Base-by-base conservation (phyloP, 1,140 invertebrate genomes). In the Lordiphosa mommai region DNA sequence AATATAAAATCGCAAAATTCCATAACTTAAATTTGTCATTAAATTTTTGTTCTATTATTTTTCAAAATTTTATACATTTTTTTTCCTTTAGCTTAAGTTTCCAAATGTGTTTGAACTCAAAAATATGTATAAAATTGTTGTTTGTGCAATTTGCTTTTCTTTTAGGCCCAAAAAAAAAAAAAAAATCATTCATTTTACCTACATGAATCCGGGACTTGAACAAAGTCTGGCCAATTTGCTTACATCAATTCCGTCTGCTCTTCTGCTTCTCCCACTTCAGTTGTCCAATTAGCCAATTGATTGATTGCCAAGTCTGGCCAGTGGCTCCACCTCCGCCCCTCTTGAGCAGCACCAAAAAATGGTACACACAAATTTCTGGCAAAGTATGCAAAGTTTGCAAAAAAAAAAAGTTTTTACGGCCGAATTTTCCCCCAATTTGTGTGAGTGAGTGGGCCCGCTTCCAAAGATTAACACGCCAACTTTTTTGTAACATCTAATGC, bases 361-460 rank as follows among this genome's bases (percentile, higher is more conserved):
- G 55, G 56, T 47, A 59, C 65, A 51, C 53, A 57, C 46, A 65
- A 60, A 65, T 61, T 51, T 14, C 41, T 47, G 69, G 16, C 63
- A 48, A 82, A 82, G 76, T 84, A 84, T 84, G 77, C 77, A 84
- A 82, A 82, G 73, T 82, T 82, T 82, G 37, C 58, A 47, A 29
- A 30, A 29, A 47, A 29, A 29, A 29, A 63, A 76, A 67, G 43
- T 76, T 76, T 82, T 71, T 68, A 59, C 56, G 71, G 59, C 61
- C 49, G 37, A 67, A 64, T 58, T 56, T 58, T 32, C 36, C 29
- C 48, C 68, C n/a, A n/a, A 58, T 72, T 60, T 49, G 58, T 13
- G 20, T 36, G 40, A 30, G 33, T 29, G 4, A 27, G 4, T 50
- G 16, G 37, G 41, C 44, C 32, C 23, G 32, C 17, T 14, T 43